Evolutionary conservation across 2,113 vertebrate genomes (phyloP).

Genomic region (Burhinus oedicnemus): DNA sequence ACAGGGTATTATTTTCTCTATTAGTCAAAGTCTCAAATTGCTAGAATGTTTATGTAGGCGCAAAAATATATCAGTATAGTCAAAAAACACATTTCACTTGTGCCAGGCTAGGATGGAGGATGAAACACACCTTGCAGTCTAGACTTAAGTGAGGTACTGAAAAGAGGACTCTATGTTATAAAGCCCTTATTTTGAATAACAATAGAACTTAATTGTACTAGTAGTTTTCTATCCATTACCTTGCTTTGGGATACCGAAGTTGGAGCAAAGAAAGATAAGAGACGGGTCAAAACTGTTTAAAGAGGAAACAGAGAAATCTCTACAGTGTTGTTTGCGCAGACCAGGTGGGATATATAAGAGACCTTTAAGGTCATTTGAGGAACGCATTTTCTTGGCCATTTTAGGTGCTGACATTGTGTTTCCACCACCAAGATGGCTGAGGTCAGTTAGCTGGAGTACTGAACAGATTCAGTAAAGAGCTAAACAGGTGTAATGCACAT

Average conservation of each 20-base stretch:
- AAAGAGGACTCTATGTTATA: not conserved
- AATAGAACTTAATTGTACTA: not conserved
- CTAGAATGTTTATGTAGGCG: not conserved
- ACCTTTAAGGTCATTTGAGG: not conserved
- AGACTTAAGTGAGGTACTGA: not conserved
- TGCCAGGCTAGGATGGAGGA: not conserved
- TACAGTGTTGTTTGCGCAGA: not conserved
- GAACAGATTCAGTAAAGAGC: not conserved
- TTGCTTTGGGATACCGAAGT: not conserved
- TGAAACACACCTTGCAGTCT: not conserved
- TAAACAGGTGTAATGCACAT: not conserved
- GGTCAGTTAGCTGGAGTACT: not conserved
- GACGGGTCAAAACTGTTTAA: not conserved
- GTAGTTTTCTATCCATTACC: not conserved
- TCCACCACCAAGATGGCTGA: not conserved
- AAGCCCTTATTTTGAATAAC: not conserved
- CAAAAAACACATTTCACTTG: not conserved
- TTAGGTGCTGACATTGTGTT: not conserved
- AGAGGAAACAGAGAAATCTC: not conserved
- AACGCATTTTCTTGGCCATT: not conserved
- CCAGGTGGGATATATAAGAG: not conserved
- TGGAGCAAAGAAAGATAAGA: not conserved
- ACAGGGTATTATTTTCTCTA: conserved; percentile 3
- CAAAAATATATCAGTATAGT: not conserved
- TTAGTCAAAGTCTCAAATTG: not conserved